These are phyloP conservation scores for Cyclophora albipunctata DNA, from an alignment of 2,888 invertebrate species.

Conservation along the genomic window DNA sequence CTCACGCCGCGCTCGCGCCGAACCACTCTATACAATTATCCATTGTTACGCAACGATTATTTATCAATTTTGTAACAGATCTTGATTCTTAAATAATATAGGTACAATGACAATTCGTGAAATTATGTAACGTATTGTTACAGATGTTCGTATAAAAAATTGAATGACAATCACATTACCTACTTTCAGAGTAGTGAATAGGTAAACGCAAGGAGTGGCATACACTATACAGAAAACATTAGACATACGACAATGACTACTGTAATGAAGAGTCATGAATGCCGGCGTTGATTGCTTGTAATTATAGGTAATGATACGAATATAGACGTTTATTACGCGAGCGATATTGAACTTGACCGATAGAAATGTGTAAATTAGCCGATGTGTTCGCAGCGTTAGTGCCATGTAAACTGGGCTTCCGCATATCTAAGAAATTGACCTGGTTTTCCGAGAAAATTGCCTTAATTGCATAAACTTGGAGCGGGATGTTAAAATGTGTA, in stretches of 20 bases:
- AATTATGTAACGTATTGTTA: conserved; percentile 7
- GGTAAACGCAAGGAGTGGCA: neutral
- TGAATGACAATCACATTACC: neutral
- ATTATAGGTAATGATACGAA: neutral
- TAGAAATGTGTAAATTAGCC: conserved; percentile 24
- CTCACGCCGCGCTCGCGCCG: conserved; percentile 22
- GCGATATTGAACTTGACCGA: conserved; percentile 15
- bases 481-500: conserved; percentile 29
- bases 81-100: conserved; percentile 18
- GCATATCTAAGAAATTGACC: conserved; percentile 51
- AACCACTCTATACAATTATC: conserved; percentile 45
- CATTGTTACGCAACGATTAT: conserved; percentile 51
- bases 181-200: neutral
- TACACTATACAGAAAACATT: no score
- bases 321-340: conserved; percentile 13
- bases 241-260: no score
- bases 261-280: no score
- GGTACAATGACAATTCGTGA: conserved; percentile 17
- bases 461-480: conserved; percentile 45
- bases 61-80: conserved; percentile 44
- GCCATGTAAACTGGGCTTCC: conserved; percentile 32
- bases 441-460: conserved; percentile 50
- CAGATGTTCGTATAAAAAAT: neutral
- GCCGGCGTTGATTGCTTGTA: no score
- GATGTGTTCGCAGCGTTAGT: conserved; percentile 25